These are phyloP conservation scores for Diplolepis rosae DNA, from an alignment of 2,888 invertebrate genomes.

Conservation along the genomic window DNA sequence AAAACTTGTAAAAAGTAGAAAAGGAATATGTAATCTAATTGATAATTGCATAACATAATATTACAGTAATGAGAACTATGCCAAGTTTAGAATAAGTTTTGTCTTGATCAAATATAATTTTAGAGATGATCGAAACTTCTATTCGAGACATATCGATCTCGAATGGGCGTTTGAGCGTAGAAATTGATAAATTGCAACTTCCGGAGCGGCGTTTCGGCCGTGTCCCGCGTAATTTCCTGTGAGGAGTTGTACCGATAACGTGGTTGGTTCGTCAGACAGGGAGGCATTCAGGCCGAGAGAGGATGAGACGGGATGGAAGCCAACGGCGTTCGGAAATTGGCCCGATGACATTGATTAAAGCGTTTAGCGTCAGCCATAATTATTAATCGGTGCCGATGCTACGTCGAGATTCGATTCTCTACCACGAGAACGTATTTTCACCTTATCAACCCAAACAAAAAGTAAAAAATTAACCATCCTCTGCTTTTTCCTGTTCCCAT, in stretches of 20 bases:
- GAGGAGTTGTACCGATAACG: constrained; percentile 59
- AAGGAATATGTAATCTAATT: no score
- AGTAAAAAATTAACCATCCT: not conserved
- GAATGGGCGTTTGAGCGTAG: constrained; percentile 56
- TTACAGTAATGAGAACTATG: no score
- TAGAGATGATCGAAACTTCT: no score
- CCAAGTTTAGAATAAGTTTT: no score
- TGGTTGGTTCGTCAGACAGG: constrained; percentile 49
- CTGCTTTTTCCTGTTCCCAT: constrained; percentile 1
- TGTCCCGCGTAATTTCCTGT: constrained; percentile 71
- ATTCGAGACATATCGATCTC: constrained; percentile 50
- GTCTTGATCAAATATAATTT: no score
- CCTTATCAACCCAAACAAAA: not conserved
- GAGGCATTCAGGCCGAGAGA: constrained; percentile 45
- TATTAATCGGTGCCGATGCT: constrained; percentile 68
- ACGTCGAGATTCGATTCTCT: constrained; percentile 49
- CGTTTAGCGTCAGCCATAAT: constrained; percentile 70
- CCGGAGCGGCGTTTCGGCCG: constrained; percentile 69
- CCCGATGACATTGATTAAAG: constrained; percentile 74
- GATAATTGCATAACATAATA: no score
- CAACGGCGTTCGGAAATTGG: constrained; percentile 72
- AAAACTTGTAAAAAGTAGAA: no score
- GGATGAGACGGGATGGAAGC: constrained; percentile 59
- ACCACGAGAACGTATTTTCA: constrained; percentile 36
- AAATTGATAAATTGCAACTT: constrained; percentile 73